Evolutionary conservation across 2,888 invertebrate species (phyloP).

Genomic region (Drosophila nr. medialis): DNA sequence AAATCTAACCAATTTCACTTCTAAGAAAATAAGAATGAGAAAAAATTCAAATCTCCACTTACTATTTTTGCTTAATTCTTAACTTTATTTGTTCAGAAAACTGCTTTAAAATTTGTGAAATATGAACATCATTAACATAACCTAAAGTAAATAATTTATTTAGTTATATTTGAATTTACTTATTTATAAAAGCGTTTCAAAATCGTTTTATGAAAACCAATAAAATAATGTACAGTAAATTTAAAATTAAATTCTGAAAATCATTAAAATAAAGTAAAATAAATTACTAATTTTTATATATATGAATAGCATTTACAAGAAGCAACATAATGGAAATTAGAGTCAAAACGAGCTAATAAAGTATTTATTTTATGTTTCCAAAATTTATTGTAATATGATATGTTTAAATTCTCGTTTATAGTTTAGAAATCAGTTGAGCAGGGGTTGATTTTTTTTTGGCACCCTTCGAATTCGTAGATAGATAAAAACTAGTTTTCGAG

Average conservation of each 20-base stretch:
- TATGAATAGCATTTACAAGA: background rate
- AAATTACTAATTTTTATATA: background rate
- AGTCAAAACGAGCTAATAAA: background rate
- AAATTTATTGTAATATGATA: slow-evolving; percentile 49
- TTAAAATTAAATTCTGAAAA: background rate
- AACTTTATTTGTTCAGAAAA: background rate
- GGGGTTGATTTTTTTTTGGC: slow-evolving; percentile 44
- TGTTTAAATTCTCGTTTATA: slow-evolving; percentile 2
- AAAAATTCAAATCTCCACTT: too few relatives aligned
- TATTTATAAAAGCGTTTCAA: background rate
- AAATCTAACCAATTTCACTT: background rate
- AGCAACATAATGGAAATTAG: background rate
- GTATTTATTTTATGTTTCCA: background rate
- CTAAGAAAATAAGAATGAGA: background rate
- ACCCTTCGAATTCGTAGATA: slow-evolving; percentile 31
- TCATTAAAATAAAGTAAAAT: background rate
- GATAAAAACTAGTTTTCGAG: slow-evolving; percentile 58
- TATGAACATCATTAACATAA: background rate
- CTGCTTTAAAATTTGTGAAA: background rate
- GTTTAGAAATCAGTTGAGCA: slow-evolving; percentile 62
- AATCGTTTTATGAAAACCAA: background rate
- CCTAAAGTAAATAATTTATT: background rate
- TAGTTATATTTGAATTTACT: background rate
- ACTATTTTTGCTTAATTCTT: too few relatives aligned
- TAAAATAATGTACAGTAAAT: too few relatives aligned